A percentile compares a stretch with the other conserved stretches of the same genome.
Conservation (phyloP, 2,113 vertebrate genomes). For the Tichodroma muraria region DNA sequence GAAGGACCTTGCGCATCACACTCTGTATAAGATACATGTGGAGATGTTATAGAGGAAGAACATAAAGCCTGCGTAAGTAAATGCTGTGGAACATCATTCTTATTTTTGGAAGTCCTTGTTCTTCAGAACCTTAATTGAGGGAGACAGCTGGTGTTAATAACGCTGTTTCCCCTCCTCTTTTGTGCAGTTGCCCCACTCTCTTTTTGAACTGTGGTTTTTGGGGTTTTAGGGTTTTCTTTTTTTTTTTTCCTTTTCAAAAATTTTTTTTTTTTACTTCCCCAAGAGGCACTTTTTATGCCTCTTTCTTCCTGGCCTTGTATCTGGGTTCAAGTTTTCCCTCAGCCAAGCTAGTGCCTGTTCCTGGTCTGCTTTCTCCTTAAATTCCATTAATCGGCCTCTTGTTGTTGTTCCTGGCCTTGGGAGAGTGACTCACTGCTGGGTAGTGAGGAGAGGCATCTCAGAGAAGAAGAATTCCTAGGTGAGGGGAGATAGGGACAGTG, state of each 20-base stretch:
- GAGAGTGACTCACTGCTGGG: not conserved
- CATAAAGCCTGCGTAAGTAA: conserved; percentile 64
- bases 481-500: not conserved
- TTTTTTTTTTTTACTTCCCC: not conserved
- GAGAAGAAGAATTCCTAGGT: not conserved
- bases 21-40: not conserved
- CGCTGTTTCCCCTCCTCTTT: not conserved
- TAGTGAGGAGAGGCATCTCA: not conserved
- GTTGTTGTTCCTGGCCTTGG: conserved; percentile 36
- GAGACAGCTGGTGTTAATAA: not conserved
- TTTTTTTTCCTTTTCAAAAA: no score
- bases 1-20: conserved; percentile 16
- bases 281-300: conserved; percentile 27
- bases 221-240: not conserved
- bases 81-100: not conserved
- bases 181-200: not conserved
- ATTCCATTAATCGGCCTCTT: not conserved
- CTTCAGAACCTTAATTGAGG: not conserved
- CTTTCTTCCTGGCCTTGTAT: conserved; percentile 3
- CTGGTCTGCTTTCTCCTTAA: conserved; percentile 32
- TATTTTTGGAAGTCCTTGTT: conserved; percentile 21
- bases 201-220: not conserved
- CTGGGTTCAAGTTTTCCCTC: conserved; percentile 41
- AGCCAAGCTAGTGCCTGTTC: conserved; percentile 27
- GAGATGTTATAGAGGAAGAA: conserved; percentile 49